Percentiles rank a stretch among this genome's conserved stretches.
Evolutionary conservation across 2,113 vertebrate genomes (phyloP).

Genomic region (Penelope pileata): DNA sequence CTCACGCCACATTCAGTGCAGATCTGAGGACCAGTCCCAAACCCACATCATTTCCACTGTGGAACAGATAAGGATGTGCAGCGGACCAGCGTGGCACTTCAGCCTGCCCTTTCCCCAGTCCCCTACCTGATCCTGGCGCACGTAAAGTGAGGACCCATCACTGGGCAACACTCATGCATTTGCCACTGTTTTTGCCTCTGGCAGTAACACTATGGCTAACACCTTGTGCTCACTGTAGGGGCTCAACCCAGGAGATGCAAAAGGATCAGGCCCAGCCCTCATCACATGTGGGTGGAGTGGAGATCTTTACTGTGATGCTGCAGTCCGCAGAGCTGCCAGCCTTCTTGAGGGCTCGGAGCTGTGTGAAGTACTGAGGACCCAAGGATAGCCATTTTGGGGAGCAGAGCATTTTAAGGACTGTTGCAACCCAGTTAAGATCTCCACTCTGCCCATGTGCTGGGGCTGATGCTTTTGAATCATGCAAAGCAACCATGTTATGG

Average conservation of each 20-base stretch:
- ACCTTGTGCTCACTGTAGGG: neutral
- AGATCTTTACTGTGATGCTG: neutral
- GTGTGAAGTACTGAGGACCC: neutral
- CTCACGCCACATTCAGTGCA: neutral
- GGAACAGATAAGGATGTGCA: neutral
- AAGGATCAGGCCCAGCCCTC: neutral
- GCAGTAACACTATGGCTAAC: fast-evolving
- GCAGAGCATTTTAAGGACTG: too few species aligned
- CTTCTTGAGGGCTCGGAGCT: neutral
- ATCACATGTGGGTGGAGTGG: neutral
- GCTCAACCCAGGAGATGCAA: neutral
- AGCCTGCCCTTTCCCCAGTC: neutral
- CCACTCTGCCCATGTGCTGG: too few species aligned
- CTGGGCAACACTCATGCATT: neutral
- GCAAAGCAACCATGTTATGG: neutral
- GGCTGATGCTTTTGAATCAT: too few species aligned
- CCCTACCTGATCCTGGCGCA: neutral
- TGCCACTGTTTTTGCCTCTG: neutral
- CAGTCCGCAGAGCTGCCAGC: neutral
- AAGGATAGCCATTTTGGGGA: neutral
- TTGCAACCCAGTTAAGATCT: too few species aligned
- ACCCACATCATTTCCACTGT: fast-evolving
- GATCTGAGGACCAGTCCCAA: neutral
- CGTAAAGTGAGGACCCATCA: neutral
- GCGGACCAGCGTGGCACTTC: neutral